Evolutionary conservation across 2,888 invertebrate genomes (phyloP).

Genomic region (Bellardia pandia): DNA sequence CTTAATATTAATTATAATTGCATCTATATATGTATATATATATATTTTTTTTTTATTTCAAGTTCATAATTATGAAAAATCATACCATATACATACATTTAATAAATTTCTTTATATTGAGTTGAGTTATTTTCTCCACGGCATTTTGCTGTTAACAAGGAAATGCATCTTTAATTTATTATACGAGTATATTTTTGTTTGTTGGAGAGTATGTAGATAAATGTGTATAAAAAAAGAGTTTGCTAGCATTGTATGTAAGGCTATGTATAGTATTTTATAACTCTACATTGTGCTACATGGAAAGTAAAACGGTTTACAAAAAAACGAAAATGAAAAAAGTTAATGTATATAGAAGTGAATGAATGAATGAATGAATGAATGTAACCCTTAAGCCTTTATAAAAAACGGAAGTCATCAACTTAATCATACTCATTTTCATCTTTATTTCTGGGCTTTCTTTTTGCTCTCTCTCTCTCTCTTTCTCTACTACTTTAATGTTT

Average conservation of each 20-base stretch:
- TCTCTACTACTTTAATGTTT: conserved; percentile 37
- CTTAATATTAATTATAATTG: conserved; percentile 48
- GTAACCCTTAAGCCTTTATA: conserved; percentile 54
- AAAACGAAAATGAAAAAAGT: neutral
- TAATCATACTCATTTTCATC: conserved; percentile 71
- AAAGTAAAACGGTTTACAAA: conserved; percentile 14
- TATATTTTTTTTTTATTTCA: conserved; percentile 75
- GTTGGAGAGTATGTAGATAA: neutral
- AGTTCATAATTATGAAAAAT: conserved; percentile 80
- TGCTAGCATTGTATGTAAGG: neutral
- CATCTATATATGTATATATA: neutral
- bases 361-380: conserved; percentile 40
- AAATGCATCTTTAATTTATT: conserved; percentile 67
- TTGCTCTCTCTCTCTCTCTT: neutral
- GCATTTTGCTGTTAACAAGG: conserved; percentile 48
- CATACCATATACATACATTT: conserved; percentile 33
- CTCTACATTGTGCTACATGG: conserved; percentile 30
- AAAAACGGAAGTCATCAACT: conserved; percentile 71
- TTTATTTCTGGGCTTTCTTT: conserved; percentile 15
- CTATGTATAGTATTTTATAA: conserved; percentile 22
- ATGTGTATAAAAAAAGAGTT: neutral
- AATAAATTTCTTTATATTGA: conserved; percentile 48
- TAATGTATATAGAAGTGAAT: conserved; percentile 27
- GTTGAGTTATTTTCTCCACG: neutral
- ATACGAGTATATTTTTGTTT: conserved; percentile 22